Conservation (phyloP, 2,888 invertebrate species). For the Sceliomorpha sp. region DNA sequence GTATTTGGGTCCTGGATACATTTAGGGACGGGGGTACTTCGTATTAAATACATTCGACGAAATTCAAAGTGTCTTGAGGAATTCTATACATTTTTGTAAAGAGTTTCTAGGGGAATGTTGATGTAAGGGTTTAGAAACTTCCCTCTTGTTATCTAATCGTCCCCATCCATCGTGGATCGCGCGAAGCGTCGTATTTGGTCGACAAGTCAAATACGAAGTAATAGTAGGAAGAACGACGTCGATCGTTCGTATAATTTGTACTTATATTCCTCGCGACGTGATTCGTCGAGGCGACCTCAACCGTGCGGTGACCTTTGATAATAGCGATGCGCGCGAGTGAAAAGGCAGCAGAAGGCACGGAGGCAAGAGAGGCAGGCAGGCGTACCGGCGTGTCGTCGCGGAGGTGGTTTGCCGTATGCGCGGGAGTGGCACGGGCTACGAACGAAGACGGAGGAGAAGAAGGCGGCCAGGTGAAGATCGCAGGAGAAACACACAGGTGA, state of each 20-base stretch:
- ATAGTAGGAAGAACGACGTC: neutral
- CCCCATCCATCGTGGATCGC: no score
- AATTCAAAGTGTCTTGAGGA: no score
- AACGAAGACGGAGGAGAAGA: conserved; percentile 41
- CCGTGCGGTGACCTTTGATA: conserved; percentile 51
- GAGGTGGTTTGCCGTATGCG: conserved; percentile 20
- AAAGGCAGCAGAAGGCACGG: conserved; percentile 35
- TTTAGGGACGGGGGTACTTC: no score
- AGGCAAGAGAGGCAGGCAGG: no score
- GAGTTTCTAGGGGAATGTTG: no score
- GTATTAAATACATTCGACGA: no score
- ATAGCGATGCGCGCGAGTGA: conserved; percentile 50
- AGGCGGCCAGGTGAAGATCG: conserved; percentile 46
- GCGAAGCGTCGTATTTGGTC: no score
- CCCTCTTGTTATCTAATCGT: no score
- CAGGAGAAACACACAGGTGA: conserved; percentile 46
- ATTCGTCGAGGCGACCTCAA: conserved; percentile 42
- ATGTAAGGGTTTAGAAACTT: no score
- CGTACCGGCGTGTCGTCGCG: conserved; percentile 40
- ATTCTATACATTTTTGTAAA: no score
- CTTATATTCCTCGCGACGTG: conserved; percentile 19
- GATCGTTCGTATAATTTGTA: conserved; percentile 40
- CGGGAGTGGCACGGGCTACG: conserved; percentile 41
- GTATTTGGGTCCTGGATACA: no score
- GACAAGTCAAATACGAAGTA: neutral